These are phyloP conservation scores for Malurus alboscapulatus DNA, from an alignment of 2,113 vertebrate species.

Conservation along the genomic window DNA sequence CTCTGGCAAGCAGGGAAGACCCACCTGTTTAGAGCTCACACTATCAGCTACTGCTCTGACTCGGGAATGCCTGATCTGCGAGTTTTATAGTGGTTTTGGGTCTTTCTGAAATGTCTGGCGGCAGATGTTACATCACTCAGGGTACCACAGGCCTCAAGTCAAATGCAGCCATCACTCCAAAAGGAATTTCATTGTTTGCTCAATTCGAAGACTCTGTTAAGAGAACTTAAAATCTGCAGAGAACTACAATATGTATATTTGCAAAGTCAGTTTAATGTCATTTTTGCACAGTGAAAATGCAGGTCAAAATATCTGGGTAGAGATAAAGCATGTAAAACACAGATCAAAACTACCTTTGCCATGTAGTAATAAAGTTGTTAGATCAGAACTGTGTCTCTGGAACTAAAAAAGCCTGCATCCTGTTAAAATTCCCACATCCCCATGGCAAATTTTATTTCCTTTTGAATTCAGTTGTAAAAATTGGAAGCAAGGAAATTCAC, in stretches of 20 bases:
- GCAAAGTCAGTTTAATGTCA: background rate
- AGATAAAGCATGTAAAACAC: background rate
- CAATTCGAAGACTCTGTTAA: background rate
- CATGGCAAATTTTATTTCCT: constrained; percentile 56
- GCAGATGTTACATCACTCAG: fast-evolving
- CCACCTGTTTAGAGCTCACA: background rate
- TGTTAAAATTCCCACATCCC: constrained; percentile 44
- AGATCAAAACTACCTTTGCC: background rate
- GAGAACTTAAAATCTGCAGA: background rate
- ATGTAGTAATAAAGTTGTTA: background rate
- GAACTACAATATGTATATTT: background rate
- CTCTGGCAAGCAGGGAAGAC: background rate
- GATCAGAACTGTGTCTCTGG: constrained; percentile 9
- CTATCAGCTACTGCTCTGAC: background rate
- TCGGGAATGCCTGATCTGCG: background rate
- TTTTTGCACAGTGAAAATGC: background rate
- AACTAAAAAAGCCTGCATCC: background rate
- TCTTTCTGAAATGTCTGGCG: background rate
- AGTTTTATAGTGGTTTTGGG: background rate
- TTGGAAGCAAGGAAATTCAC: constrained; percentile 58
- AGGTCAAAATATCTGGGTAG: background rate
- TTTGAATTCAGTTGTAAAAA: constrained; percentile 57
- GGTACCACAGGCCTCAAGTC: background rate
- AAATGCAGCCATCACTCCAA: background rate
- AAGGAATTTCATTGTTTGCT: background rate